Evolutionary conservation across 2,888 invertebrate genomes (phyloP), one percentile per base, ranked within the genome.

Genomic region (Uloborus plumipes): DNA sequence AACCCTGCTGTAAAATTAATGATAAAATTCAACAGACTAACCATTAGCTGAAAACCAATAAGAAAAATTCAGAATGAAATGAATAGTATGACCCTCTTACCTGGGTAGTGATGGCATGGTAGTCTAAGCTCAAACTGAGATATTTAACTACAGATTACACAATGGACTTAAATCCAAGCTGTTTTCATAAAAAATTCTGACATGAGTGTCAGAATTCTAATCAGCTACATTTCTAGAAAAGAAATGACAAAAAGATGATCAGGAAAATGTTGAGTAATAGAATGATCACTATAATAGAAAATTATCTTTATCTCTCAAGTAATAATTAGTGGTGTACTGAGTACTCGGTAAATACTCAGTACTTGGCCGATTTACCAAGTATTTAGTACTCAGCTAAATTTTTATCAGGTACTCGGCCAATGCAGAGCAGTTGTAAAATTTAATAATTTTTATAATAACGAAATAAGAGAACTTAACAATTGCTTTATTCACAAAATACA

Each of bases 101-200:
- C 82, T 82, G 31, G 82, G 82, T 76, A 82, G 50, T 47, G 82
- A 82, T 58, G 82, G 82, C 82, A 82, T 82, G 69, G 64, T 75
- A 74, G 64, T 70, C 65, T 64, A 58, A 55, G 47, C 62, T 18
- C 61, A 55, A 74, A 77, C 26, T 71, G 31, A 64, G 64, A 22
- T 71, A 53, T 53, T 73, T 64, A 64, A 80, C 47, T 66, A 31
- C 39, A 62, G 62, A 47, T 65, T 49, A 49, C 14, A 49, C 65
- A 65, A 49, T 20, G 26, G 65, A 49, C 55, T 55, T 55, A 18
- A 20, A 55, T 55, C 66, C 50, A 66, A 67, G 26, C 66, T 58
- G 1, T 39, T 39, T 39, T 51, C 18, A 47, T 58, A 22, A 58
- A 59, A 50, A 59, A 16, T 59, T 66, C 59, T 58, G 59, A 59